These are phyloP conservation scores for Phalloptychus januarius DNA, from an alignment of 2,797 vertebrate species.

Conservation along the genomic window DNA sequence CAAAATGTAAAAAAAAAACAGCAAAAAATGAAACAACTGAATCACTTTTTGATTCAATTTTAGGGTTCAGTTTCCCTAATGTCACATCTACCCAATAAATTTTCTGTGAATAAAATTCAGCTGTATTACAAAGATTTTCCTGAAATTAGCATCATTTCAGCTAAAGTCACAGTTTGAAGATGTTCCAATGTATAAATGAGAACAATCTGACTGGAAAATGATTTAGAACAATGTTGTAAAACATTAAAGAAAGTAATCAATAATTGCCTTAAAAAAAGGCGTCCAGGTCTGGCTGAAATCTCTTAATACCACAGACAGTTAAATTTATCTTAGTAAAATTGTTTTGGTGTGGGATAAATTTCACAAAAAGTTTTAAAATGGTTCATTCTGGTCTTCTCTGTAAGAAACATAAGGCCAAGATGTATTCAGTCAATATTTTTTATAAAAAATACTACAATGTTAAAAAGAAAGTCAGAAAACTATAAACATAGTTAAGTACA, in stretches of 20 bases:
- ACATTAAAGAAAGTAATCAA: not conserved
- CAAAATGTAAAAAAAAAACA: not conserved
- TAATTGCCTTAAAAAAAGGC: not conserved
- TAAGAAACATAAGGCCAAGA: not conserved
- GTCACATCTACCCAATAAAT: not conserved
- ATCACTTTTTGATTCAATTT: not conserved
- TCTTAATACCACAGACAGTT: not conserved
- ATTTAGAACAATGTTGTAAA: not conserved
- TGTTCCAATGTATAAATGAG: not conserved
- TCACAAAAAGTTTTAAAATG: not conserved
- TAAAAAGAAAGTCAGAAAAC: not conserved
- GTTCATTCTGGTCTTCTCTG: not conserved
- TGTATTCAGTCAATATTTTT: not conserved
- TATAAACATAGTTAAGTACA: constrained; percentile 14
- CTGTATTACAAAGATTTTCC: not conserved
- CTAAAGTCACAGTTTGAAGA: not conserved
- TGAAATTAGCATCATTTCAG: not conserved
- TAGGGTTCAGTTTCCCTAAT: not conserved
- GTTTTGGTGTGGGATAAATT: not conserved
- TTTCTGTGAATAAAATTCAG: not conserved
- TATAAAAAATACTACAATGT: not conserved
- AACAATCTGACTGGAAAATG: not conserved
- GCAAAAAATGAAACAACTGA: not conserved
- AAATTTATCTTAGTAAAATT: not conserved
- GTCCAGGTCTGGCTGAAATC: not conserved